Evolutionary conservation across 2,113 vertebrate species (phyloP), one percentile per base, ranked within the genome.

Genomic region (Oncorhynchus nerka): DNA sequence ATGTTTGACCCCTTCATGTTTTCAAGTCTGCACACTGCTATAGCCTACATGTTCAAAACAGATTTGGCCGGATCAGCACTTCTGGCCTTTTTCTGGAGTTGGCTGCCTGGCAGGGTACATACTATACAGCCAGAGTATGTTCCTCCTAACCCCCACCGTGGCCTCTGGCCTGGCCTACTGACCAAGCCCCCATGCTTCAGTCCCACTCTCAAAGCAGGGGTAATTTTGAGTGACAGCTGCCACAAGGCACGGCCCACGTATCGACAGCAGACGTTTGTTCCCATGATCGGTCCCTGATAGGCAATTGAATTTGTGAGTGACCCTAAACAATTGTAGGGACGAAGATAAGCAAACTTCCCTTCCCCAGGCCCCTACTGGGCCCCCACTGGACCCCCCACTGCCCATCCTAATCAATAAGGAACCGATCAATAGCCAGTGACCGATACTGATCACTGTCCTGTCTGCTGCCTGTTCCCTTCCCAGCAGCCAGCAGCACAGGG

Each of bases 141-240:
- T 57, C 68, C 20, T 28, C 57, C 20, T 64, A 51, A 34, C n/a
- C 8, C 30, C 32, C 16, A n/a, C 12, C 34, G 57, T 22, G 28
- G 59, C 51, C 39, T 22, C 16, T 72, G 73, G 69, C 71, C 74
- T 79, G 75, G 64, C 79, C 83, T 76, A 85, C 73, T 82, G 79
- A 83, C 83, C 68, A 71, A 67, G 24, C 51, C 77, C 71, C 61
- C 34, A 4, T 51, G 76, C 69, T 57, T 6, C 19, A 66, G 75
- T 77, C 51, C 13, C 48, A 66, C 70, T 78, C 76, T 61, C 75
- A 74, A 72, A 5, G 75, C 74, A 75, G 78, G 76, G 82, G 81
- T 90, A 86, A 91, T 90, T 79, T 78, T 89, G 87, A 91, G 81
- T 84, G 90, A 88, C 90, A 92, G 90, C 79, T 74, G 84, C 82